These are phyloP conservation scores for Oplegnathus fasciatus DNA, from an alignment of 2,113 vertebrate species.

Conservation along the genomic window DNA sequence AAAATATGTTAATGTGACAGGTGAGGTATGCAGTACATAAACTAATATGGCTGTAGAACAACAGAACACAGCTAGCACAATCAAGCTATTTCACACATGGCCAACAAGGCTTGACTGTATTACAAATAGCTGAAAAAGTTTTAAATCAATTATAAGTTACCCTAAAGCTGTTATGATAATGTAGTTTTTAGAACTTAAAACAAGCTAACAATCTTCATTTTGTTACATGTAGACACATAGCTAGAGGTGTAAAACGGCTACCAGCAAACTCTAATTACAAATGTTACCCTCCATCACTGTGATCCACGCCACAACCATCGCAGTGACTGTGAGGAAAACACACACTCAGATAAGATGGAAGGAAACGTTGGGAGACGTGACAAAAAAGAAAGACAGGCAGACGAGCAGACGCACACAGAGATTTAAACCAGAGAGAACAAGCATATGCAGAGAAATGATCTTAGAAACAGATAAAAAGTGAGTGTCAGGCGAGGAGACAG, in stretches of 20 bases:
- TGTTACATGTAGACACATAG: slow-evolving; percentile 21
- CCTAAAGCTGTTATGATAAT: slow-evolving; percentile 49
- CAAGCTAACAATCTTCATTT: slow-evolving; percentile 25
- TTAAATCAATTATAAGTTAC: slow-evolving; percentile 41
- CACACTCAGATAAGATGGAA: slow-evolving; percentile 42
- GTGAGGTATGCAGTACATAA: not conserved
- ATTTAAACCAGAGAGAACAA: slow-evolving; percentile 40
- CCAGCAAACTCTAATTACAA: slow-evolving; percentile 46
- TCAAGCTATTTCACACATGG: slow-evolving; percentile 58
- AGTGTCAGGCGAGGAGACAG: slow-evolving; percentile 54
- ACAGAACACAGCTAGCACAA: slow-evolving; percentile 27
- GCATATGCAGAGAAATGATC: slow-evolving; percentile 50
- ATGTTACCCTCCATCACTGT: slow-evolving; percentile 84
- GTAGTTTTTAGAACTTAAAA: slow-evolving; percentile 21
- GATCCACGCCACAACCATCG: slow-evolving; percentile 83
- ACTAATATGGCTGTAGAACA: slow-evolving; percentile 25
- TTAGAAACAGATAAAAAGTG: slow-evolving; percentile 43
- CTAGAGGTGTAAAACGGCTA: slow-evolving; percentile 61
- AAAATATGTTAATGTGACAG: slow-evolving; percentile 46
- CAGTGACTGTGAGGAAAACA: slow-evolving; percentile 75
- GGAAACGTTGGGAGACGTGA: slow-evolving; percentile 23
- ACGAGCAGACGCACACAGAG: slow-evolving; percentile 10
- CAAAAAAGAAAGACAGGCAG: slow-evolving; percentile 12
- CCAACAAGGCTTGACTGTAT: slow-evolving; percentile 35
- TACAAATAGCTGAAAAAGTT: slow-evolving; percentile 23